Conservation (phyloP, 2,113 vertebrate genomes). For the Xenus cinereus region DNA sequence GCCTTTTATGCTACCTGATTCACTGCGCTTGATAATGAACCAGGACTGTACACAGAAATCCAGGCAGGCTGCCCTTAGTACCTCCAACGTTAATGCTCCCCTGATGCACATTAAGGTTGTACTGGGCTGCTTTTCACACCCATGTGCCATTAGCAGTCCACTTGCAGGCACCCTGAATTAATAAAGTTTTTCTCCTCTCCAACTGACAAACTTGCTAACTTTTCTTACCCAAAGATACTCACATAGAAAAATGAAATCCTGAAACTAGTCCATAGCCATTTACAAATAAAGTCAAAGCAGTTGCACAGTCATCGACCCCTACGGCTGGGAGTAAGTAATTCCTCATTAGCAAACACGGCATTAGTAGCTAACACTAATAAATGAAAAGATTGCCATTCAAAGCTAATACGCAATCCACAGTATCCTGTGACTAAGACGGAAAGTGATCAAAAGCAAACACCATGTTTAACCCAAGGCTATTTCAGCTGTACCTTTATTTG, state of each 20-base stretch:
- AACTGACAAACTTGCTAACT: background rate
- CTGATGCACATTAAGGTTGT: background rate
- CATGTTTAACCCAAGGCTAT: background rate
- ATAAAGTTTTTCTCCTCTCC: background rate
- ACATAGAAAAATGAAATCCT: background rate
- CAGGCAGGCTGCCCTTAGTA: background rate
- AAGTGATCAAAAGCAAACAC: conserved; percentile 9
- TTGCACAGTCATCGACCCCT: background rate
- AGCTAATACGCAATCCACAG: background rate
- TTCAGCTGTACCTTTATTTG: background rate
- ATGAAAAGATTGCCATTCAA: background rate
- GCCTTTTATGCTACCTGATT: background rate
- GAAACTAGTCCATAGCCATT: background rate
- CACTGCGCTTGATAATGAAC: background rate
- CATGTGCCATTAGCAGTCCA: background rate
- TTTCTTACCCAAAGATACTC: background rate
- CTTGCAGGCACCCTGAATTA: background rate
- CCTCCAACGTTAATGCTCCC: background rate
- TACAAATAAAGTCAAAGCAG: background rate
- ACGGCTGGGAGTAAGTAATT: background rate
- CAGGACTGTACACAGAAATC: background rate
- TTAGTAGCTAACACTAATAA: background rate
- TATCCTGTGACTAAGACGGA: background rate
- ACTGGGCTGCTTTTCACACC: background rate
- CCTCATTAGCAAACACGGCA: background rate